phyloP scores from a whole-genome alignment of 1,140 invertebrate species.

The Xylocopa sonorina region DNA sequence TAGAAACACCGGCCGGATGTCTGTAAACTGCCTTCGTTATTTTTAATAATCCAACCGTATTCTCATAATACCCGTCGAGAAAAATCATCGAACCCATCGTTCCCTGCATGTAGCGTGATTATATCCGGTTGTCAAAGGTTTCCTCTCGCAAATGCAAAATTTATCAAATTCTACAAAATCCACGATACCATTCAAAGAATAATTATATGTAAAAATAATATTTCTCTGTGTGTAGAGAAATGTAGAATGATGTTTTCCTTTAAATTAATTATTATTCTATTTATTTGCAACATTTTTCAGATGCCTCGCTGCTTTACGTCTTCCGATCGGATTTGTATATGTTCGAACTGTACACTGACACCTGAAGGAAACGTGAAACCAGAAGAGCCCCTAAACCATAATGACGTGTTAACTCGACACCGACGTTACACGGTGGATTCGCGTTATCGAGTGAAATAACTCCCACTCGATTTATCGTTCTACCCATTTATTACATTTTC shows the following conservation, averaged over 20 bases:
- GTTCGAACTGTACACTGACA: too few relatives aligned
- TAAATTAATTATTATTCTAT: background rate
- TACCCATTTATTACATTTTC: constrained; percentile 56
- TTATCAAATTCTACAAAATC: background rate
- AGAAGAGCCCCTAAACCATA: constrained; percentile 4
- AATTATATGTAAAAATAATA: background rate
- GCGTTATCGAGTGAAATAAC: constrained; percentile 61
- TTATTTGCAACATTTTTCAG: too few relatives aligned
- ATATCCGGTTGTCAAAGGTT: too few relatives aligned
- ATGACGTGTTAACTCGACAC: constrained; percentile 30
- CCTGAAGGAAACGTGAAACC: background rate
- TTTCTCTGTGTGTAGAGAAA: background rate
- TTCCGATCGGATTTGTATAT: too few relatives aligned
- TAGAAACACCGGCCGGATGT: constrained; percentile 14
- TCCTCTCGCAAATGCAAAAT: too few relatives aligned
- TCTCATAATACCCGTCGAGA: background rate
- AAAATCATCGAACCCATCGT: constrained; percentile 26
- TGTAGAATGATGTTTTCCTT: background rate
- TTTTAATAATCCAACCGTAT: constrained; percentile 61
- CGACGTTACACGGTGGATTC: constrained; percentile 51
- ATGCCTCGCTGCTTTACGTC: too few relatives aligned
- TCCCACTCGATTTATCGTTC: constrained; percentile 58
- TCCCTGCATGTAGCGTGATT: background rate
- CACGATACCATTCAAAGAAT: background rate
- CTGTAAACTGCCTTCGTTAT: constrained; percentile 54